Percentiles rank a stretch among this genome's conserved stretches.
These are phyloP conservation scores for Coregonus clupeaformis DNA, from an alignment of 2,113 vertebrate species.

Conservation along the genomic window DNA sequence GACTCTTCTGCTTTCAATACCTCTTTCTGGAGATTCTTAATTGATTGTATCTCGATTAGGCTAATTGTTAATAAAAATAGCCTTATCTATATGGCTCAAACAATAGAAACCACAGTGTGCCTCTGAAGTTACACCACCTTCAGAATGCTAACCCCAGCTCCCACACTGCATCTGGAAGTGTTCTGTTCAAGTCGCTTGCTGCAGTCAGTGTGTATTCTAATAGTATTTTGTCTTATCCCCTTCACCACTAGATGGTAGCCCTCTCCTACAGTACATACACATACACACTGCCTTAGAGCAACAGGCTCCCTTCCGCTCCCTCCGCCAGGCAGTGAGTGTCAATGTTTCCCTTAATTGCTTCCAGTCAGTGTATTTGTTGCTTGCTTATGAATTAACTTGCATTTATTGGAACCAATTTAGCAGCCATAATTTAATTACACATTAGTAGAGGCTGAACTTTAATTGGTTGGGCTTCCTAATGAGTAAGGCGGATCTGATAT, in stretches of 20 bases:
- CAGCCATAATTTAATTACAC: conserved; percentile 93
- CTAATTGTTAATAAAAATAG: no score
- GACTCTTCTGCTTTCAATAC: not conserved
- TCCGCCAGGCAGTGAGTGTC: conserved; percentile 68
- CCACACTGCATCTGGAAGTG: not conserved
- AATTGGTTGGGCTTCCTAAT: conserved; percentile 86
- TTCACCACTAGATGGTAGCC: conserved; percentile 86
- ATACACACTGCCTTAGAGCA: conserved; percentile 34
- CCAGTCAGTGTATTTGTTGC: conserved; percentile 93
- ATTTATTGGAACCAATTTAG: conserved; percentile 91
- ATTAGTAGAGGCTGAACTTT: conserved; percentile 90
- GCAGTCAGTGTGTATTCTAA: not conserved
- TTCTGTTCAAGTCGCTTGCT: not conserved
- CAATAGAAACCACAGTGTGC: not conserved
- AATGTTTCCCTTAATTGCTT: conserved; percentile 90
- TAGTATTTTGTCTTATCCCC: conserved; percentile 12
- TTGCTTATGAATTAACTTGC: conserved; percentile 95
- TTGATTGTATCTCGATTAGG: not conserved
- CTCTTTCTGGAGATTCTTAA: not conserved
- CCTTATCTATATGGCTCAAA: not conserved
- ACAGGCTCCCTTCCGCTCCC: conserved; percentile 66
- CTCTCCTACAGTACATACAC: conserved; percentile 65
- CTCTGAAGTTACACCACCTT: not conserved
- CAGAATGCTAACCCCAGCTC: not conserved
- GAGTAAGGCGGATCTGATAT: conserved; percentile 82